Evolutionary conservation across 2,113 vertebrate species (phyloP).

Genomic region (Silurus asotus): DNA sequence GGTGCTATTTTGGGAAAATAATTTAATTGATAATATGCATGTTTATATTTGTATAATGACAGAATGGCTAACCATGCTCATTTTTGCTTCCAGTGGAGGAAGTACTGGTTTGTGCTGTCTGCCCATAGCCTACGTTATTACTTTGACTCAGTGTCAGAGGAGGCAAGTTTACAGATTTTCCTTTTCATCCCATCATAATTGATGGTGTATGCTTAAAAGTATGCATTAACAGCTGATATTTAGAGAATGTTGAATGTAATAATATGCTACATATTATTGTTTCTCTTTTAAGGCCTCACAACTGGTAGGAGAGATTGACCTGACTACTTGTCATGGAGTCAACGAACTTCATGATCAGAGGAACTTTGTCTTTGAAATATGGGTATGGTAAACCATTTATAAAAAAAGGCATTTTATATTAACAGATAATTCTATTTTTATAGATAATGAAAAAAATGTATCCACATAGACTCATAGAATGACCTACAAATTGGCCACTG

Average conservation of each 20-base stretch:
- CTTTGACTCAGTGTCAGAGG: conserved; percentile 66
- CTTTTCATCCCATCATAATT: background rate
- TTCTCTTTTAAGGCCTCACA: conserved; percentile 59
- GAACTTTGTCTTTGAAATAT: conserved; percentile 73
- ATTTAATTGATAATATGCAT: background rate
- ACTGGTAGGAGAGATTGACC: conserved; percentile 67
- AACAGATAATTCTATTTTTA: background rate
- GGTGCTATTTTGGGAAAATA: background rate
- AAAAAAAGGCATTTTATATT: background rate
- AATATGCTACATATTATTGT: background rate
- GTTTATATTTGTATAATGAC: background rate
- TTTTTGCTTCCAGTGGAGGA: conserved; percentile 66
- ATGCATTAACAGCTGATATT: background rate
- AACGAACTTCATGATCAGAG: conserved; percentile 67
- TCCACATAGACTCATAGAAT: conserved; percentile 57
- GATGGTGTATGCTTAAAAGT: background rate
- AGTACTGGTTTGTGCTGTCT: conserved; percentile 72
- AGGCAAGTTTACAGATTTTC: conserved; percentile 51
- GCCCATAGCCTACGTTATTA: conserved; percentile 68
- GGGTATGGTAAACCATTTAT: conserved; percentile 56
- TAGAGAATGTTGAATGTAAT: background rate
- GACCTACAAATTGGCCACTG: conserved; percentile 65
- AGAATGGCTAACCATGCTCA: background rate
- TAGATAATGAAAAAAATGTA: background rate
- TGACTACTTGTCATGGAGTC: conserved; percentile 64